phyloP scores from a whole-genome alignment of 2,113 vertebrate species.

The Chitala chitala region DNA sequence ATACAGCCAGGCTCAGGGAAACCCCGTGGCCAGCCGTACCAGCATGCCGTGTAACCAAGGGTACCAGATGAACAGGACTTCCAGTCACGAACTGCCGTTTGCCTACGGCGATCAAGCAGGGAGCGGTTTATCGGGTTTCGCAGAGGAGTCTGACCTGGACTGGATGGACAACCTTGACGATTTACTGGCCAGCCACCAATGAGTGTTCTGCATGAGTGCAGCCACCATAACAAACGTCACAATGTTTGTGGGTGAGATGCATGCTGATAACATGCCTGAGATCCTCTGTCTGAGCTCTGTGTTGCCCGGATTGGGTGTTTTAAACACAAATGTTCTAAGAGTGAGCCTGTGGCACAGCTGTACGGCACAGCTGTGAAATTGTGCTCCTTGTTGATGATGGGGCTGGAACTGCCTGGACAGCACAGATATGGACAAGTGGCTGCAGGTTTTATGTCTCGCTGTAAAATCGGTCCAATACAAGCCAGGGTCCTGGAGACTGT shows the following conservation, averaged over 20 bases:
- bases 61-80: slow-evolving; percentile 77
- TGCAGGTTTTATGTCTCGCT: not conserved
- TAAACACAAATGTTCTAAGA: slow-evolving; percentile 33
- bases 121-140: slow-evolving; percentile 65
- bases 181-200: slow-evolving; percentile 81
- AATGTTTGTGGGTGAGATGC: no score
- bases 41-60: slow-evolving; percentile 82
- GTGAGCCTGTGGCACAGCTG: slow-evolving; percentile 48
- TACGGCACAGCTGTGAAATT: slow-evolving; percentile 50
- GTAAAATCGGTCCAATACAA: no score
- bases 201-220: slow-evolving; percentile 30
- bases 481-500: no score
- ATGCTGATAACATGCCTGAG: slow-evolving; percentile 71
- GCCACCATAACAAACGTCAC: no score
- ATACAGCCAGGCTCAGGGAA: slow-evolving; percentile 73
- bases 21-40: slow-evolving; percentile 60
- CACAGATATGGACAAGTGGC: no score
- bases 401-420: no score
- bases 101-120: slow-evolving; percentile 72
- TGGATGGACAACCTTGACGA: slow-evolving; percentile 96
- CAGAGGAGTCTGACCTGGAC: slow-evolving; percentile 85
- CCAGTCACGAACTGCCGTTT: slow-evolving; percentile 80
- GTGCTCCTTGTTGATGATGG: no score
- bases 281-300: slow-evolving; percentile 52
- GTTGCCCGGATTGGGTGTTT: slow-evolving; percentile 29